Evolutionary conservation across 1,140 invertebrate genomes (phyloP).

Genomic region (Caenorhabditis remanei): DNA sequence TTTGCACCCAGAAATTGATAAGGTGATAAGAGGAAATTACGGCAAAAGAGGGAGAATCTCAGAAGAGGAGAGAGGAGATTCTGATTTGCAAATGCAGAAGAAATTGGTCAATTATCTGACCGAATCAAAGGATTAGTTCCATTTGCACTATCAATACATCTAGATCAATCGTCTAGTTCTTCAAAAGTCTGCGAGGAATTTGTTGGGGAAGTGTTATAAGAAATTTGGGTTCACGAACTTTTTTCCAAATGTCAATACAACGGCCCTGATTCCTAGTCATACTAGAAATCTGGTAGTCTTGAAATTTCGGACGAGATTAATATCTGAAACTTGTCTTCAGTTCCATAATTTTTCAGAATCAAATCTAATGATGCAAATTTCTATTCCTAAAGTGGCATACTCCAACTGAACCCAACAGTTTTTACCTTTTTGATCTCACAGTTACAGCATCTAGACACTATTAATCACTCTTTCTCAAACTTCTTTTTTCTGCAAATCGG

Average conservation of each 20-base stretch:
- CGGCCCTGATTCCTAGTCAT: too few relatives aligned
- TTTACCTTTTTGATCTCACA: not conserved
- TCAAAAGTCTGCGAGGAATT: not conserved
- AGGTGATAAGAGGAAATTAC: slow-evolving; percentile 37
- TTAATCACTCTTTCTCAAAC: not conserved
- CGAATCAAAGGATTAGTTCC: slow-evolving; percentile 1
- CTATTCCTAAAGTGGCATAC: too few relatives aligned
- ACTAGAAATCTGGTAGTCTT: too few relatives aligned
- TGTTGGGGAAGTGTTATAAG: not conserved
- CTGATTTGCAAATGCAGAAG: slow-evolving; percentile 27
- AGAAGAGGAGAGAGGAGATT: not conserved
- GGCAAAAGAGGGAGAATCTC: not conserved
- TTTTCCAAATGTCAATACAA: too few relatives aligned
- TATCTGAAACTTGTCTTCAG: too few relatives aligned
- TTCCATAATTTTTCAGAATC: too few relatives aligned
- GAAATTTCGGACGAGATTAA: too few relatives aligned
- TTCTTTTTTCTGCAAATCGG: not conserved
- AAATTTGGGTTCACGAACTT: too few relatives aligned
- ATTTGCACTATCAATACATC: not conserved
- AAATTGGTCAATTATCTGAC: slow-evolving; percentile 6
- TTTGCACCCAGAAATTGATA: slow-evolving; percentile 33
- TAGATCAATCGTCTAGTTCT: not conserved
- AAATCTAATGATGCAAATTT: too few relatives aligned
- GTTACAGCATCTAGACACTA: not conserved
- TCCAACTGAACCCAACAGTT: not conserved